Percentiles rank a stretch among this genome's conserved stretches.
Evolutionary conservation across 2,113 vertebrate genomes (phyloP).

Genomic region (Microcebus tavaratra): DNA sequence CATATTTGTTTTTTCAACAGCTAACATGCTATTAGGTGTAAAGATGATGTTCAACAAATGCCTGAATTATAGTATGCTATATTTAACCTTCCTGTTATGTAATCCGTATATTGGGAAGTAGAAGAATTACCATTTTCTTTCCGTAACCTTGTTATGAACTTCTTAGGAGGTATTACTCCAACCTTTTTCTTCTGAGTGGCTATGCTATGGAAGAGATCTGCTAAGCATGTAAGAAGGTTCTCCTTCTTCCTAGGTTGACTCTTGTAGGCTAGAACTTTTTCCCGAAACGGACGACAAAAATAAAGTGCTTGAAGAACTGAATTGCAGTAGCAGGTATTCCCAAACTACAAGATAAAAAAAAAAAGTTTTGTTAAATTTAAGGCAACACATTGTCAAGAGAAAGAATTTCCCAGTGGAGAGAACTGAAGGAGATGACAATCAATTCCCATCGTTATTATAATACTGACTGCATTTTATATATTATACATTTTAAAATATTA

Average conservation of each 20-base stretch:
- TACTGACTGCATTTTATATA: background rate
- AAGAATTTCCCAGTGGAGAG: background rate
- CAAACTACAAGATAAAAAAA: conserved; percentile 87
- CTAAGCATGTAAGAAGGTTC: conserved; percentile 89
- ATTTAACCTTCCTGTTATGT: background rate
- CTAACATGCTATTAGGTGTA: no score
- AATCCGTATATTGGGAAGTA: background rate
- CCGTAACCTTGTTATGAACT: conserved; percentile 90
- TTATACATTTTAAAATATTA: background rate
- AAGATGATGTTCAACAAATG: background rate
- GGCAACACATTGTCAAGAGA: conserved; percentile 8
- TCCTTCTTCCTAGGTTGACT: conserved; percentile 90
- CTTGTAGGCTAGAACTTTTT: conserved; percentile 90
- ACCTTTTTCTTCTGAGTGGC: conserved; percentile 92
- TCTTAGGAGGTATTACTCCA: conserved; percentile 91
- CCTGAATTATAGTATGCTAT: background rate
- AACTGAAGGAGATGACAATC: background rate
- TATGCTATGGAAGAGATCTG: conserved; percentile 91
- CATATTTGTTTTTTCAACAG: background rate
- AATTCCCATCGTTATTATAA: background rate
- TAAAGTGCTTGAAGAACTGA: conserved; percentile 98
- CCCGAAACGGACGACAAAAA: conserved; percentile 91
- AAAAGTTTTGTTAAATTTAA: conserved; percentile 64
- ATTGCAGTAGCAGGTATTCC: conserved; percentile 99
- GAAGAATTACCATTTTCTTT: conserved; percentile 89